Evolutionary conservation across 2,113 vertebrate genomes (phyloP).

Genomic region (Brevimyrus niger): DNA sequence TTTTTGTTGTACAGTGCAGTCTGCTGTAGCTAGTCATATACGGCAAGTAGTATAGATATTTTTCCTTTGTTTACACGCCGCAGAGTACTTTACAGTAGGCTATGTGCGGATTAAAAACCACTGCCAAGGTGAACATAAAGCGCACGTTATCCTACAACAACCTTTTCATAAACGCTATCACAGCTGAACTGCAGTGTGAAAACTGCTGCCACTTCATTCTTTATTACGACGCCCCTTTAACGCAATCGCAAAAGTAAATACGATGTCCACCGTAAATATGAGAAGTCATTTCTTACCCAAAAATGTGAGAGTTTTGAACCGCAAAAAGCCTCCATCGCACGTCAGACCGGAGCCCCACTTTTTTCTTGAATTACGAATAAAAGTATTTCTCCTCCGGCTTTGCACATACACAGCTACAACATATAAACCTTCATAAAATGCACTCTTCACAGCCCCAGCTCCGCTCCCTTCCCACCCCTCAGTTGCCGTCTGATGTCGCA

Average conservation of each 20-base stretch:
- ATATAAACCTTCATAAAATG: constrained; percentile 3
- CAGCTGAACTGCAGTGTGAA: not conserved
- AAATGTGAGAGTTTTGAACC: constrained; percentile 50
- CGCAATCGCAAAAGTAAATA: not conserved
- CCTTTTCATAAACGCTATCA: not conserved
- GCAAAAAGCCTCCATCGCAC: constrained; percentile 58
- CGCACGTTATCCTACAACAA: not conserved
- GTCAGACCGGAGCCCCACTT: constrained; percentile 31
- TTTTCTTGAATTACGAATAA: constrained; percentile 25
- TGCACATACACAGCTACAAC: not conserved
- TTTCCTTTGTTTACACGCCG: not conserved
- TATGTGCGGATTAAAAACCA: not conserved
- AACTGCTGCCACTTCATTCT: not conserved
- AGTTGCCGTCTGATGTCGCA: constrained; percentile 4
- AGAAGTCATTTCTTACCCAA: constrained; percentile 51
- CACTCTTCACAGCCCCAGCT: not conserved
- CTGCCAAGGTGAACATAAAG: not conserved
- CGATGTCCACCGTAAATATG: not conserved
- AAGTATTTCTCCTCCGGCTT: constrained; percentile 27
- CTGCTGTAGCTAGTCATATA: not conserved
- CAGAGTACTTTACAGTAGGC: not conserved
- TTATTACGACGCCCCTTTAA: not conserved
- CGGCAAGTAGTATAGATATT: not conserved
- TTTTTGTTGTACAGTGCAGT: not conserved
- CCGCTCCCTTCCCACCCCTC: constrained; percentile 15